A percentile compares a stretch with the other conserved stretches of the same genome.
phyloP scores from a whole-genome alignment of 2,888 invertebrate genomes.

The Psylliodes chrysocephalus region DNA sequence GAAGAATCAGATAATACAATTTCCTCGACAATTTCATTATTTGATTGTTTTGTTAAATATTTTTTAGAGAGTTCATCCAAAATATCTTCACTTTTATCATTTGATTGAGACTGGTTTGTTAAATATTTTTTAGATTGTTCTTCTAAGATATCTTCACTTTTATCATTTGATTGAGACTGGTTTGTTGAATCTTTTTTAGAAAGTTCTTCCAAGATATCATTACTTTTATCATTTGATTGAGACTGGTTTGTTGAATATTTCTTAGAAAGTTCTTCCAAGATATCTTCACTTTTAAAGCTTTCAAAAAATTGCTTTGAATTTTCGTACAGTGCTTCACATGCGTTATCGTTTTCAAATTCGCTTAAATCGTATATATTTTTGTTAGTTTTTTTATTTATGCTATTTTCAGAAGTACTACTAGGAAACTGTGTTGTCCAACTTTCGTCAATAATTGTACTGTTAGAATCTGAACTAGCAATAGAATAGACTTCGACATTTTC shows the following conservation, averaged over 20 bases:
- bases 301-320: not conserved
- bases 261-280: not conserved
- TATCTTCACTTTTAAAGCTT: not conserved
- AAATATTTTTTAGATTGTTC: slow-evolving; percentile 8
- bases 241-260: slow-evolving; percentile 3
- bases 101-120: no score
- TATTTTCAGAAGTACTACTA: not conserved
- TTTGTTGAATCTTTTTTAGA: slow-evolving; percentile 5
- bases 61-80: slow-evolving; percentile 1
- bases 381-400: not conserved
- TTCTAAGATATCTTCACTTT: not conserved
- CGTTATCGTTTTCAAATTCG: not conserved
- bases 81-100: not conserved
- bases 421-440: not conserved
- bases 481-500: not conserved
- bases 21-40: not conserved
- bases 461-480: not conserved
- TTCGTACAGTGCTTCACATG: not conserved
- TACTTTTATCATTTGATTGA: no score
- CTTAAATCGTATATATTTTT: slow-evolving; percentile 14
- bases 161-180: no score
- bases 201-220: not conserved
- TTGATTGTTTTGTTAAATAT: not conserved
- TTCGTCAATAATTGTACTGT: not conserved
- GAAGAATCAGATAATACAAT: not conserved